Base-by-base conservation (phyloP, 2,888 invertebrate species). In the Kryphioiulus occultus region DNA sequence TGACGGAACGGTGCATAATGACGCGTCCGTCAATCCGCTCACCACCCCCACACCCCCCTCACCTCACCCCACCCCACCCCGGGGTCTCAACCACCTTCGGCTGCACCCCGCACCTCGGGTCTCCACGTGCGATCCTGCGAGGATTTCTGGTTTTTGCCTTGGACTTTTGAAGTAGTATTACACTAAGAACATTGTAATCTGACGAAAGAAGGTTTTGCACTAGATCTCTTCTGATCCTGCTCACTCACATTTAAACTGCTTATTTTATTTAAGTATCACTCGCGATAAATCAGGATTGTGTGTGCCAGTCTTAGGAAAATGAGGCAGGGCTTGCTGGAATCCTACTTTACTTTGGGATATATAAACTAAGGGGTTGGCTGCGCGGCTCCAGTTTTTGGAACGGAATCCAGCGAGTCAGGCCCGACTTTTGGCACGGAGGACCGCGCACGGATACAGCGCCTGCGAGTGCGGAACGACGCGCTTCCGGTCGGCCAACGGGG, bases 151-250 rank as follows among this genome's bases (percentile, higher is more conserved):
- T 84, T 84, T 84, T 84, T 84, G 84, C 84, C 84, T 84, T 84
- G 84, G 84, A 84, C 84, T 84, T 68, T 84, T 84, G 84, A 84
- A 84, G 84, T 84, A 84, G 85, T 83, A 88, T 86, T 88, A 89
- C 88, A 88, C 88, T 89, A 89, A 89, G 88, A 89, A 88, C 87
- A 87, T 89, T 89, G 89, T 89, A 89, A 89, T 89, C 89, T 88
- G 87, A 83, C 86, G 88, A 88, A 87, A 88, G 88, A 87, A 87
- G 87, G 83, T 86, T 86, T 86, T 78, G 87, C 88, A 53, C 85
- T 85, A 86, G 87, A 87, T 88, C 87, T 88, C 82, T 84, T 88
- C 89, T 87, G 89, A 88, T 89, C 88, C 88, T 87, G 85, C 87
- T 88, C 87, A 47, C 83, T 82, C 86, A 47, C 89, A 89, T 88